These are phyloP conservation scores for Rhagonycha fulva DNA, from an alignment of 2,888 invertebrate genomes.

Conservation along the genomic window DNA sequence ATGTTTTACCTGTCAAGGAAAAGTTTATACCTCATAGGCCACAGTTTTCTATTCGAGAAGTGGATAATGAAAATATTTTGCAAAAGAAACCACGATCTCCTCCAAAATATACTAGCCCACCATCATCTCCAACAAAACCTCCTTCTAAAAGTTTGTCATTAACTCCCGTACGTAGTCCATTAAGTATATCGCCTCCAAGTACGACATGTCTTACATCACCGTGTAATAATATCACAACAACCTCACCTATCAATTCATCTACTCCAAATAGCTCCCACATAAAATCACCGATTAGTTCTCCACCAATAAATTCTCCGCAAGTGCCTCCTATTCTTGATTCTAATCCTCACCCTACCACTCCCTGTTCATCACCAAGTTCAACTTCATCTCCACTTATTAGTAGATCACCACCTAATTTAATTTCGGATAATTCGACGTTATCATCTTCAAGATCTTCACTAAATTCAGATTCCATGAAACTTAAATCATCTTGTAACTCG, in stretches of 20 bases:
- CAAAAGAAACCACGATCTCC: constrained; percentile 40
- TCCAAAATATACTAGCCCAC: constrained; percentile 44
- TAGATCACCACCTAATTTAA: constrained; percentile 4
- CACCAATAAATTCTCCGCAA: constrained; percentile 19
- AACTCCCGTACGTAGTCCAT: constrained; percentile 45
- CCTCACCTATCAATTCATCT: not conserved
- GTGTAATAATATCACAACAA: constrained; percentile 1
- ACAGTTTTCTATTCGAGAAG: constrained; percentile 42
- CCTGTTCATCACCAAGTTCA: constrained; percentile 15
- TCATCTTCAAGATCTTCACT: not conserved
- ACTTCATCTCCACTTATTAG: constrained; percentile 4
- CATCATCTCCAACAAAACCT: constrained; percentile 45
- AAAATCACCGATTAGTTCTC: constrained; percentile 25
- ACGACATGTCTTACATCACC: constrained; percentile 16
- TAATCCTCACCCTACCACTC: not conserved
- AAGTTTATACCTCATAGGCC: constrained; percentile 53
- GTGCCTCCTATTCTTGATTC: constrained; percentile 11
- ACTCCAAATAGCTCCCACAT: constrained; percentile 6
- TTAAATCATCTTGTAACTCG: not conserved
- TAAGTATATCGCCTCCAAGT: constrained; percentile 40
- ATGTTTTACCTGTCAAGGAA: constrained; percentile 61
- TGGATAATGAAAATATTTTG: constrained; percentile 34
- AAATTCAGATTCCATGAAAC: constrained; percentile 6
- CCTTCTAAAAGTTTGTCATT: constrained; percentile 46
- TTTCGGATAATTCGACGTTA: not conserved